phyloP scores from a whole-genome alignment of 2,797 vertebrate genomes.

The Potorous gilbertii region DNA sequence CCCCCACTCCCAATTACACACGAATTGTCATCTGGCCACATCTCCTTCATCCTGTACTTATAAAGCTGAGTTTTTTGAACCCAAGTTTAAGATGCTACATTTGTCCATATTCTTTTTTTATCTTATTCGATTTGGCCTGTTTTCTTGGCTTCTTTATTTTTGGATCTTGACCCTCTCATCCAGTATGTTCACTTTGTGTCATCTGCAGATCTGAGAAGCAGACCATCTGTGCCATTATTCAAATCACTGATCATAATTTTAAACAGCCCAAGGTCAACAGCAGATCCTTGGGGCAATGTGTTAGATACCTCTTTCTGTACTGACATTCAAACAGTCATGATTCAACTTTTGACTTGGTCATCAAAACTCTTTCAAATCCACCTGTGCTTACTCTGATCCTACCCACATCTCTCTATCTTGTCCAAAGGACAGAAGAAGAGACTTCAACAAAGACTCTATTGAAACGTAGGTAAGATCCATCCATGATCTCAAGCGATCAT shows the following conservation, averaged over 20 bases:
- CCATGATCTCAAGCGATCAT: background rate
- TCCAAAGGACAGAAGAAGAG: background rate
- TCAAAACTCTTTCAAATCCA: background rate
- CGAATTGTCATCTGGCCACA: background rate
- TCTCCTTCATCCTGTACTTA: background rate
- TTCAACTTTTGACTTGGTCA: background rate
- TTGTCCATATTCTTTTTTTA: background rate
- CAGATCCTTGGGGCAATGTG: background rate
- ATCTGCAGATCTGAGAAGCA: background rate
- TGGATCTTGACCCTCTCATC: background rate
- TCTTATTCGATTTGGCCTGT: background rate
- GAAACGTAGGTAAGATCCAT: background rate
- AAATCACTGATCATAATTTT: background rate
- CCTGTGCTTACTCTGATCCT: background rate
- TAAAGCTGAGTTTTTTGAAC: background rate
- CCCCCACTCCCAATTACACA: background rate
- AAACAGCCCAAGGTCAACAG: background rate
- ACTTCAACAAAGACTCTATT: background rate
- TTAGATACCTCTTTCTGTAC: background rate
- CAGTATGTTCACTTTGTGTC: background rate
- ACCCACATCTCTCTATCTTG: background rate
- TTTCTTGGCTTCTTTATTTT: background rate
- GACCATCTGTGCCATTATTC: background rate
- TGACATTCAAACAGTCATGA: background rate
- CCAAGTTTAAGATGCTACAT: background rate